Conservation (phyloP, 37 sponge, comb jelly and placozoan genomes). For the Bolinopsis microptera region DNA sequence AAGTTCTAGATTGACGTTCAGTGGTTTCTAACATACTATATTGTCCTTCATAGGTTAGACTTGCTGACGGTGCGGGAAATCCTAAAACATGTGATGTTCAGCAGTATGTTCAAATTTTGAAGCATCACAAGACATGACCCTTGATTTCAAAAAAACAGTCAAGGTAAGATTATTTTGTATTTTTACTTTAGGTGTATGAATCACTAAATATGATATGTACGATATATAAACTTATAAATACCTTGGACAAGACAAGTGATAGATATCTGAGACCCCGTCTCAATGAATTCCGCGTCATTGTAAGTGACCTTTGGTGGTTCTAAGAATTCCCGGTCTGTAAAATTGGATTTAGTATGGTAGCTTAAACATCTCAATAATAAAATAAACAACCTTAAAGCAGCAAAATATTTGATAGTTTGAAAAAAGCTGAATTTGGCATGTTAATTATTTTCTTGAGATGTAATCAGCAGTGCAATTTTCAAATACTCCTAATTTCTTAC, state of each 20-base stretch:
- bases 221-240: not conserved
- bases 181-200: too few species aligned
- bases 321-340: not conserved
- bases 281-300: not conserved
- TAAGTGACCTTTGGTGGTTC: not conserved
- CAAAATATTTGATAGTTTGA: too few species aligned
- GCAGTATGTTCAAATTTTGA: too few species aligned
- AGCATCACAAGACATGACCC: too few species aligned
- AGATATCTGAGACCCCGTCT: not conserved
- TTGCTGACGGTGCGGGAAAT: not conserved
- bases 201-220: too few species aligned
- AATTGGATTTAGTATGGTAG: not conserved
- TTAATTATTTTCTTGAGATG: too few species aligned
- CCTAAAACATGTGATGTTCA: too few species aligned
- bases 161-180: too few species aligned
- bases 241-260: not conserved
- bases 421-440: not conserved
- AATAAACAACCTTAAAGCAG: not conserved
- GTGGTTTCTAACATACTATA: too few species aligned
- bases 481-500: not conserved
- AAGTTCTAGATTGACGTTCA: too few species aligned
- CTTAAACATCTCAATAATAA: not conserved
- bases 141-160: too few species aligned
- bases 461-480: too few species aligned
- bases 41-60: not conserved